Base-by-base conservation (phyloP, 1,140 invertebrate genomes). In the Chionoecetes opilio region DNA sequence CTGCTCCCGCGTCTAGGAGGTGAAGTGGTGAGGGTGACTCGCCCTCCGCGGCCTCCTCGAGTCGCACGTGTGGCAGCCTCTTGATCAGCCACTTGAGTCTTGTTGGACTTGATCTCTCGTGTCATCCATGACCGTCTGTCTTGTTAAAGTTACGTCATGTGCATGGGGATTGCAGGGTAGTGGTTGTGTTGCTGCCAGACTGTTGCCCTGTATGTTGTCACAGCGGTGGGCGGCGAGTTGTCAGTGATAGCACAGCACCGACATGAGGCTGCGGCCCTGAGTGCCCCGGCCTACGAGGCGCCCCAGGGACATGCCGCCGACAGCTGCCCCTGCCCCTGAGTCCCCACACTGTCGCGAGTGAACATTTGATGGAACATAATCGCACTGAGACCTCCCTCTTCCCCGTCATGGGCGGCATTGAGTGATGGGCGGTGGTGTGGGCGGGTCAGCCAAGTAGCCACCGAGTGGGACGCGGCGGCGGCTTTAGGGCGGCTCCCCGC, bases 391-490 rank as follows among this genome's bases (percentile, higher is more conserved):
- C 63, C 6, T 5, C 8, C 63, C 63, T n/a, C 63, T 17, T 21
- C 11, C 9, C 63, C 63, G 63, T 75, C 63, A 75, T 75, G 63
- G 21, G 63, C 21, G 63, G 63, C 63, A 26, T 75, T 26, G 63
- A 75, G 63, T 75, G 63, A 75, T 75, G 63, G 63, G 63, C 63
- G 63, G 63, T n/a, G 63, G 63, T 75, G 63, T 75, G 63, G 63
- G 63, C 63, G 63, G 63, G 63, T 75, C 63, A 75, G 63, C 63
- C 63, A n/a, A 75, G 63, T 75, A 75, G 63, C 63, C n/a, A 75
- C 63, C 63, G n/a, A 75, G 63, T 75, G 21, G 63, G 63, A 75
- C 63, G 63, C 63, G 63, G 63, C 63, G 63, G 63, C 63, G 21
- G 63, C 63, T 5, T 26, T 5, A 75, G 63, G 63, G 63, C 63